Base-by-base conservation (phyloP, 1,140 invertebrate genomes). In the Pseudomyrmex sp. region DNA sequence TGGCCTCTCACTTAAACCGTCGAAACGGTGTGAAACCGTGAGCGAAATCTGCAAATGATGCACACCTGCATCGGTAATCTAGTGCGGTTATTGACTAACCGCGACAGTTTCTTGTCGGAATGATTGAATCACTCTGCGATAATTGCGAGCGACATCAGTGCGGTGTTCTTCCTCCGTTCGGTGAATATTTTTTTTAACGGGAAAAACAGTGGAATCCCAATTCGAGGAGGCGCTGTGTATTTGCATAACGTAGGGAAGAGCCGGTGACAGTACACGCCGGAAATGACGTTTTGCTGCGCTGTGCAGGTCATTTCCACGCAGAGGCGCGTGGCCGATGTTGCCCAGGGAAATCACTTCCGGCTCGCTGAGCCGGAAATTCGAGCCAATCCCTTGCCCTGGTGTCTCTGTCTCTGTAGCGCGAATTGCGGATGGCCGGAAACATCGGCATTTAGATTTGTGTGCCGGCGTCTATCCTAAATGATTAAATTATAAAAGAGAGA, bases 321-420 rank as follows among this genome's bases (percentile, higher is more conserved):
- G 69, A 80, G 52, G 61, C 84, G 83, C 82, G 84, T 80, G 75
- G 70, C 84, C 77, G 73, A 85, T 85, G 79, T 82, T 85, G 84
- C 58, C 77, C 79, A 54, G 85, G 85, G 89, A 90, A 90, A 90
- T 91, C 87, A 85, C 89, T 91, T 90, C 83, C 88, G 86, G 84
- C 62, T 90, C 89, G 68, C 54, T 87, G 90, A 84, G 62, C 88
- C 79, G 90, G 88, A 91, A 90, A 90, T 91, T 90, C 84, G 76
- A 88, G 85, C 89, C 84, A 90, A 91, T 91, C 83, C 84, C 74
- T 85, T 7, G 5, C 72, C 66, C 59, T 50, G 56, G 54, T 79
- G 69, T 86, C 65, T 82, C 18, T 76, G 26, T 61, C 75, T 59
- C 50, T 65, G 8, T 75, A 83, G 61, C 10, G 59, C 59, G 68